Percentiles rank a stretch among this genome's conserved stretches.
These are phyloP conservation scores for Melanotaenia duboulayi DNA, from an alignment of 2,113 vertebrate genomes.

Conservation along the genomic window DNA sequence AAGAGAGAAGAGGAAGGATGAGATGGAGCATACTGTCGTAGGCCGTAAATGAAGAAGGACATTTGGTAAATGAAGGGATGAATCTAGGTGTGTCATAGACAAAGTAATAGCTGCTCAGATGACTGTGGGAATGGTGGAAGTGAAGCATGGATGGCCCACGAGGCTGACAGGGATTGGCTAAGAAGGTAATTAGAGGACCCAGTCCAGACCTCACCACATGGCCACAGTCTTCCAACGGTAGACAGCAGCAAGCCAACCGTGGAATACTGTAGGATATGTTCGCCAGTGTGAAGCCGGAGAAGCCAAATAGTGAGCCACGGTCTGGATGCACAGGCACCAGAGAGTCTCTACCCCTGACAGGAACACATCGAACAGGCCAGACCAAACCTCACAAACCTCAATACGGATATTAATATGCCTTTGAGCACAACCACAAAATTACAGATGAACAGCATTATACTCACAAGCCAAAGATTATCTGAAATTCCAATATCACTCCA, in stretches of 20 bases:
- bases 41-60: constrained; percentile 60
- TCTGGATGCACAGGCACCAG: constrained; percentile 78
- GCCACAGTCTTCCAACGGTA: constrained; percentile 67
- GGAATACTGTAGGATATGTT: constrained; percentile 63
- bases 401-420: constrained; percentile 70
- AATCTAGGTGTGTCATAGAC: constrained; percentile 68
- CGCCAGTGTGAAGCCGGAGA: constrained; percentile 59
- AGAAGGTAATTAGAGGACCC: constrained; percentile 65
- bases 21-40: constrained; percentile 41
- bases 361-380: constrained; percentile 69
- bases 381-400: constrained; percentile 75
- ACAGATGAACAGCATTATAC: constrained; percentile 58
- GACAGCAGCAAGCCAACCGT: constrained; percentile 67
- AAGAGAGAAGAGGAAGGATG: constrained; percentile 35
- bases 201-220: constrained; percentile 71
- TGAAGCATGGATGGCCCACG: constrained; percentile 49
- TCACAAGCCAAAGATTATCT: constrained; percentile 53
- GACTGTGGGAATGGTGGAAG: constrained; percentile 57
- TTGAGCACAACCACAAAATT: constrained; percentile 44
- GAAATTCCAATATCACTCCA: constrained; percentile 55
- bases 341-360: constrained; percentile 76
- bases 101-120: constrained; percentile 60
- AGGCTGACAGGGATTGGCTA: constrained; percentile 60
- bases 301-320: constrained; percentile 62
- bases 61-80: constrained; percentile 62